phyloP scores from a whole-genome alignment of 2,888 invertebrate species.

The Caenorhabditis sp. region DNA sequence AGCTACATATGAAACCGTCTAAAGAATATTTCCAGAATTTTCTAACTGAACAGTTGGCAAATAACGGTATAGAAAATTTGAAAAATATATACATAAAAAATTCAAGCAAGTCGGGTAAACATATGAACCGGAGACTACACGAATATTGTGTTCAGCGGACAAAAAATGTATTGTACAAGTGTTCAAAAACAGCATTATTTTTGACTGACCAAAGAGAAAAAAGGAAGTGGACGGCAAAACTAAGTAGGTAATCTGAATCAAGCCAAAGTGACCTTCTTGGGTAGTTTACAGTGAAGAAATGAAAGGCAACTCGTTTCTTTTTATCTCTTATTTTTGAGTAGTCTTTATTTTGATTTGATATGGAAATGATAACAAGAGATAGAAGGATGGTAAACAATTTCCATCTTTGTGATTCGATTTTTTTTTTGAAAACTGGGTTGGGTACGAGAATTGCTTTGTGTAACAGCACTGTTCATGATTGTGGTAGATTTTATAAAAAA shows the following conservation, averaged over 20 bases:
- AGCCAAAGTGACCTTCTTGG: not conserved
- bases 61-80: too few relatives aligned
- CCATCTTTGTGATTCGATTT: not conserved
- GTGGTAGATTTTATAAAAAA: too few relatives aligned
- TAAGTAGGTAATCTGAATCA: too few relatives aligned
- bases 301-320: too few relatives aligned
- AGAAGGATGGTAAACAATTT: conserved; percentile 20
- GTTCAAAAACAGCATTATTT: conserved; percentile 21
- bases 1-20: too few relatives aligned
- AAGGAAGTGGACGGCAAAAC: not conserved
- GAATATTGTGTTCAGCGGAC: conserved; percentile 16
- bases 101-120: conserved; percentile 23
- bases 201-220: not conserved
- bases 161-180: conserved; percentile 26
- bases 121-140: conserved; percentile 35
- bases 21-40: too few relatives aligned
- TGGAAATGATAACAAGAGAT: conserved; percentile 16
- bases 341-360: not conserved
- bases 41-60: too few relatives aligned
- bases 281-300: not conserved
- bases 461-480: too few relatives aligned
- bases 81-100: too few relatives aligned
- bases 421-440: conserved; percentile 18
- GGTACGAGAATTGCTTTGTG: not conserved
- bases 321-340: too few relatives aligned